Evolutionary conservation across 2,888 invertebrate species (phyloP), one percentile per base, ranked within the genome.

Genomic region (Rhogogaster chlorosoma): DNA sequence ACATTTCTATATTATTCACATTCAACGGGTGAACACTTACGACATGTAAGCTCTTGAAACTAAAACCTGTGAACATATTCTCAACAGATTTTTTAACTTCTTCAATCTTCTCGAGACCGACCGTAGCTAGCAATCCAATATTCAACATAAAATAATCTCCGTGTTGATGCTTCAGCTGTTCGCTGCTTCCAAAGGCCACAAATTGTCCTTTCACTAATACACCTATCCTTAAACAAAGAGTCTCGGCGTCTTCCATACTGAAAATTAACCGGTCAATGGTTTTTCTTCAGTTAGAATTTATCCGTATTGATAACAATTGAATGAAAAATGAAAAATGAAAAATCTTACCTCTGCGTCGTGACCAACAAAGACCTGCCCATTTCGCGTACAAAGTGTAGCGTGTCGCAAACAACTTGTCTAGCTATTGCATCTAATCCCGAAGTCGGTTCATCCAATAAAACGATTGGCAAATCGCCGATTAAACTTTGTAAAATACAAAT

Each of bases 401-500:
- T 85, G 49, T 88, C 89, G 36, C 85, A 87, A 10, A 89, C 38
- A 36, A 87, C 85, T 49, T 87, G 86, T 71, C 86, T 86, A 3
- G 87, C 84, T 32, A 89, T 88, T 15, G 86, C 70, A 32, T 88
- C 89, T 49, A 89, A 78, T n/a, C 89, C 88, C 0, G 85, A 70
- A 9, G 87, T 82, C 26, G 89, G 89, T 57, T 88, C 88, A 42
- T 89, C 89, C 82, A 89, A 77, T n/a, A 87, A 84, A 61, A 89
- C 57, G 38, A 88, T 84, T 26, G 87, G 89, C 77, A 87, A 82
- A 83, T 89, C 86, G n/a, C 88, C 89, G 45, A 88, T 85, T 10
- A 88, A 75, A 83, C 88, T 86, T 71, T 87, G 88, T n/a, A 89
- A 64, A 32, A 89, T 49, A 49, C 86, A 86, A 53, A 88, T 85